Evolutionary conservation across 1,140 invertebrate genomes (phyloP).

Genomic region (Linepithema humile): DNA sequence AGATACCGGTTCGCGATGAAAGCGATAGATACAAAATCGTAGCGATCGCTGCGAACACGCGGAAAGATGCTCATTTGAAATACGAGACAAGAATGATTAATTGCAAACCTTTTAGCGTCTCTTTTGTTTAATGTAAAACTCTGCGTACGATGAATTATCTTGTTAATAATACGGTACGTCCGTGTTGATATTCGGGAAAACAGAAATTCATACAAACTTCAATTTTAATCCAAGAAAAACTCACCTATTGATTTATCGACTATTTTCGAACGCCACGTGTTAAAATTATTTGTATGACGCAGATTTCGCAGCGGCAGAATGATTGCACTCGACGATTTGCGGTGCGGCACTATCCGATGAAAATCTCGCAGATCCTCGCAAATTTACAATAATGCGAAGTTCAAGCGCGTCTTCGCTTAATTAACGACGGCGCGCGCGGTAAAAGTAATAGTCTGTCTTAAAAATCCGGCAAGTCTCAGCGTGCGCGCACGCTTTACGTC

Average conservation of each 20-base stretch:
- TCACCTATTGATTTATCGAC: no score
- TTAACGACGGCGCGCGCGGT: not conserved
- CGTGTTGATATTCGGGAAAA: not conserved
- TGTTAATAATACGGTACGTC: no score
- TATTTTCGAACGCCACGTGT: no score
- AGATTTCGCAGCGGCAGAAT: constrained; percentile 41
- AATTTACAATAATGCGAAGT: not conserved
- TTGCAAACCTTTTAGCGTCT: not conserved
- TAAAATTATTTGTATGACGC: not conserved
- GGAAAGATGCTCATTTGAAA: constrained; percentile 1
- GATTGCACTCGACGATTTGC: not conserved
- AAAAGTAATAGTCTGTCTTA: constrained; percentile 16
- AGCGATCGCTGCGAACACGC: not conserved
- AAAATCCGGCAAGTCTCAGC: not conserved
- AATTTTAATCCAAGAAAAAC: not conserved
- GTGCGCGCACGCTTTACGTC: not conserved
- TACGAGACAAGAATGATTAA: constrained; percentile 34
- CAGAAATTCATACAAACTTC: not conserved
- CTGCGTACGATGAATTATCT: not conserved
- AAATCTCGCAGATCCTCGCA: not conserved
- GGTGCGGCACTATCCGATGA: not conserved
- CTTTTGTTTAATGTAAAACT: not conserved
- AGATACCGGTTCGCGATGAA: constrained; percentile 45
- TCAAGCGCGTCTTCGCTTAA: not conserved
- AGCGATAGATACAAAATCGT: constrained; percentile 39